phyloP scores from a whole-genome alignment of 2,113 vertebrate genomes.

The Cyprinodon variegatus region DNA sequence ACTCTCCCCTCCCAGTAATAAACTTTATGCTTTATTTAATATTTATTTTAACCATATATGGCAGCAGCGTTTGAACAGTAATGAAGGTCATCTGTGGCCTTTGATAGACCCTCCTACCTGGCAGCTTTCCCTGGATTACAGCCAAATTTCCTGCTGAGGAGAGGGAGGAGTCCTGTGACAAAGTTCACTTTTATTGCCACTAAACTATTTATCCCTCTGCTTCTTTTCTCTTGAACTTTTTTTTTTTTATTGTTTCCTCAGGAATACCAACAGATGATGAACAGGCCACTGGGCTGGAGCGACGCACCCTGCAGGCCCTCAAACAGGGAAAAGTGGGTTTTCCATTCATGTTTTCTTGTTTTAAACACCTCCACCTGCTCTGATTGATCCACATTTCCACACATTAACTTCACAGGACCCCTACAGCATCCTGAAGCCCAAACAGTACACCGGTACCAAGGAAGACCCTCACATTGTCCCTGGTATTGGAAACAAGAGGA shows the following conservation, averaged over 20 bases:
- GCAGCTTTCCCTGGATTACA: slow-evolving; percentile 44
- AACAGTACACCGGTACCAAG: slow-evolving; percentile 69
- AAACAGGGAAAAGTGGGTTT: slow-evolving; percentile 78
- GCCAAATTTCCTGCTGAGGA: slow-evolving; percentile 48
- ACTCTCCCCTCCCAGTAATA: not conserved
- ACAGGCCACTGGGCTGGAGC: slow-evolving; percentile 83
- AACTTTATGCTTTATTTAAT: not conserved
- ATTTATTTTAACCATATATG: not conserved
- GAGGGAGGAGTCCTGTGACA: slow-evolving; percentile 14
- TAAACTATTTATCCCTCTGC: not conserved
- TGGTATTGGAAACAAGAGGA: slow-evolving; percentile 65
- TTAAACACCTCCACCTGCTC: not conserved
- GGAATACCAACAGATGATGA: slow-evolving; percentile 84
- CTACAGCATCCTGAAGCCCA: slow-evolving; percentile 70
- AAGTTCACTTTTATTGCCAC: slow-evolving; percentile 29
- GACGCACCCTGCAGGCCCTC: slow-evolving; percentile 71
- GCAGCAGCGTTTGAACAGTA: not conserved
- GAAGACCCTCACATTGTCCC: slow-evolving; percentile 78
- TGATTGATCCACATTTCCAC: not conserved
- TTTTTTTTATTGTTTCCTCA: slow-evolving; percentile 24
- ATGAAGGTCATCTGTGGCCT: slow-evolving; percentile 76
- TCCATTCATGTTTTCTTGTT: not conserved
- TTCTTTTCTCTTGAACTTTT: not conserved
- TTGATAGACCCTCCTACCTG: slow-evolving; percentile 62
- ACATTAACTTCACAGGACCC: slow-evolving; percentile 65